phyloP scores from a whole-genome alignment of 2,797 vertebrate genomes.

The Onychomys arenicola region DNA sequence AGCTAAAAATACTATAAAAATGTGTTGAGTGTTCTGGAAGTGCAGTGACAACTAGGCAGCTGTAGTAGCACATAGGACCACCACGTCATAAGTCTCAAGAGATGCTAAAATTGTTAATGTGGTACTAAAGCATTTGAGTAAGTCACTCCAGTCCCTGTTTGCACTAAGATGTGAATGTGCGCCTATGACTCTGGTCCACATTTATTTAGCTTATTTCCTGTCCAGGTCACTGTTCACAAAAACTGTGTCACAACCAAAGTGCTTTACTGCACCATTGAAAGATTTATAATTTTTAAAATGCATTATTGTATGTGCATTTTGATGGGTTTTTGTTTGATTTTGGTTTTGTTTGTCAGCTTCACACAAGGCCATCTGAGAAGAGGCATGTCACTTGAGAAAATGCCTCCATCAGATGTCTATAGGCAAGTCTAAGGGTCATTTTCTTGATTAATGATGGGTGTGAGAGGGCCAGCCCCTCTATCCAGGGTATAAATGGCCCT shows the following conservation, averaged over 20 bases:
- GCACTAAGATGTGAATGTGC: neutral
- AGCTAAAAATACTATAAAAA: slow-evolving; percentile 54
- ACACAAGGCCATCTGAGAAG: neutral
- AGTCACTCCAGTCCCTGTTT: neutral
- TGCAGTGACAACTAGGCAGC: neutral
- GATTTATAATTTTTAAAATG: neutral
- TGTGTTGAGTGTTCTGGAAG: neutral
- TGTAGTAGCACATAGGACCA: neutral
- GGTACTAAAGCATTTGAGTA: neutral
- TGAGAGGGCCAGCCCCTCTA: too few species aligned
- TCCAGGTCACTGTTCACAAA: neutral
- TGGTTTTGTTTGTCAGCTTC: neutral
- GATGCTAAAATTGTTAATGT: neutral
- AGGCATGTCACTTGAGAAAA: neutral
- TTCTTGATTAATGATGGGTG: too few species aligned
- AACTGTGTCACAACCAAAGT: slow-evolving; percentile 9
- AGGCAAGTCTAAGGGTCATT: neutral
- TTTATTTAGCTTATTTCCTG: slow-evolving; percentile 14
- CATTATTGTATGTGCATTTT: neutral
- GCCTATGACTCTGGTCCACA: neutral
- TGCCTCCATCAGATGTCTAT: neutral
- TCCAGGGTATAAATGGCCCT: too few species aligned
- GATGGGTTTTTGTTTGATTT: neutral
- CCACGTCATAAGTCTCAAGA: neutral
- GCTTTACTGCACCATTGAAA: neutral